Evolutionary conservation across 2,888 invertebrate genomes (phyloP), one percentile per base, ranked within the genome.

Genomic region (Hemistola chrysoprasaria): DNA sequence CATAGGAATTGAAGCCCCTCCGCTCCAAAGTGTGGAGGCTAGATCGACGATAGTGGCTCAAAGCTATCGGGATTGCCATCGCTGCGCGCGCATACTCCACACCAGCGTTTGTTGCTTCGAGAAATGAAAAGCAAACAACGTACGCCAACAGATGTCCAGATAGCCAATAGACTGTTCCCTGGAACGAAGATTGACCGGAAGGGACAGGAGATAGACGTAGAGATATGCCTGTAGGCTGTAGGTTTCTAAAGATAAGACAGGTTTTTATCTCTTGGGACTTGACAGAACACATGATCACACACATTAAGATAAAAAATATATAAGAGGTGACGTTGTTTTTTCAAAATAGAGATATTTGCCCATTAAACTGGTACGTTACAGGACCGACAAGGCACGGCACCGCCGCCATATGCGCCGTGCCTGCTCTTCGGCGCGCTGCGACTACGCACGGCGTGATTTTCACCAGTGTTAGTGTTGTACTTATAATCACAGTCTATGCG

Each of bases 51-150:
- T 85, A 78, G 61, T 51, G 60, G 50, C 60, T 80, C 85, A 87
- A 86, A 85, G 85, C 82, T 85, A 87, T 86, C 86, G 64, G 66
- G 64, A 69, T 59, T 72, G 71, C 55, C 77, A 87, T 87, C 86
- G 67, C 64, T 75, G 78, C 84, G 80, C 81, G 80, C 81, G 79
- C 81, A 77, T 55, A 59, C 64, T 45, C 61, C 71, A 60, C 60
- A 63, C 70, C 60, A 54, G 51, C 78, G 81, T 78, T 77, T 81
- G 82, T 82, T 76, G 81, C 80, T 78, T 59, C 68, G 71, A 81
- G 85, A 85, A 79, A 87, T 87, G 87, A 86, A 87, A 87, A 72
- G 83, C 70, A 86, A 87, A 87, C 87, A 87, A 69, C 69, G 74
- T 65, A 74, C 71, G 75, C 79, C 70, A 77, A 75, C 84, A 85